Evolutionary conservation across 2,797 vertebrate genomes (phyloP).

Genomic region (Manis pentadactyla): DNA sequence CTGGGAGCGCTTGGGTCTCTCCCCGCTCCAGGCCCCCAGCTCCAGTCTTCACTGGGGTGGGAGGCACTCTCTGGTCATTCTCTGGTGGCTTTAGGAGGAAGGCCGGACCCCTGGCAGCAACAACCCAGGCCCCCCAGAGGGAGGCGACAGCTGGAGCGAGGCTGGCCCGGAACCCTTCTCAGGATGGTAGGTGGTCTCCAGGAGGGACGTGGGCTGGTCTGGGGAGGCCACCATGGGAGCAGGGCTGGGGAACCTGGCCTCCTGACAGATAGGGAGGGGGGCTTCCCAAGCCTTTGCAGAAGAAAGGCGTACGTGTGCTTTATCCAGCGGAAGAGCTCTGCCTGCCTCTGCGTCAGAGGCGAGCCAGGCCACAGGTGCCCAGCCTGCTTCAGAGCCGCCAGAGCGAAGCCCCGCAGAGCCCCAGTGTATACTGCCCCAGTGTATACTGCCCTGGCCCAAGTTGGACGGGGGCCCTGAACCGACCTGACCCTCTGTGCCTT

Average conservation of each 20-base stretch:
- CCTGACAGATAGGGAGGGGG: no score
- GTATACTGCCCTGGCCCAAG: background rate
- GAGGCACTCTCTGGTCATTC: background rate
- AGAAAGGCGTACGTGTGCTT: accelerated
- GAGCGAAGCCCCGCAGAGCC: background rate
- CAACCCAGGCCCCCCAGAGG: accelerated
- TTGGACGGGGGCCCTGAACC: background rate
- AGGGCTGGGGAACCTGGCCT: background rate
- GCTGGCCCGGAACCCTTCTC: background rate
- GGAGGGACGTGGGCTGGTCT: no score
- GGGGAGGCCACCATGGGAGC: background rate
- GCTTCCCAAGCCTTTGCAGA: background rate
- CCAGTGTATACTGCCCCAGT: accelerated
- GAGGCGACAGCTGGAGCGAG: background rate
- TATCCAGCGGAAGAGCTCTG: background rate
- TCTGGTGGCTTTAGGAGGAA: slow-evolving; percentile 70
- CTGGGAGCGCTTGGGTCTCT: background rate
- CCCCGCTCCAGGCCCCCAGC: accelerated
- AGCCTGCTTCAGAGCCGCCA: background rate
- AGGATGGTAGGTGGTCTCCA: slow-evolving; percentile 46
- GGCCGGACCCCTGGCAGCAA: background rate
- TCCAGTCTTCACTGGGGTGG: background rate
- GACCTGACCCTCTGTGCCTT: background rate
- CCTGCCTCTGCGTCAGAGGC: background rate
- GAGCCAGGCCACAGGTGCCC: background rate